Conservation (phyloP, 2,797 vertebrate genomes). For the Acridotheres tristis region DNA sequence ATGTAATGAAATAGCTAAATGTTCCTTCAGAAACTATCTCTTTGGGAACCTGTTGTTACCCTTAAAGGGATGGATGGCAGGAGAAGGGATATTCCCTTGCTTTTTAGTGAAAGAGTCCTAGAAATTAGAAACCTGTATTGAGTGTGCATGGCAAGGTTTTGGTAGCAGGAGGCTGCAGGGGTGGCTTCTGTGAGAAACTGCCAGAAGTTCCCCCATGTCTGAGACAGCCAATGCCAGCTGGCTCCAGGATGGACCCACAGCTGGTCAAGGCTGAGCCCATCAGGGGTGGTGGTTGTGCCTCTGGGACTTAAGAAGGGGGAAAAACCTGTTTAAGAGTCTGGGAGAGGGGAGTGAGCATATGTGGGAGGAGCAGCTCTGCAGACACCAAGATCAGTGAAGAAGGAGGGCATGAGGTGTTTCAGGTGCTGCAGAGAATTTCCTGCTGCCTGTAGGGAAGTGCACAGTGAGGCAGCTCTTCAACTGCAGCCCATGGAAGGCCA, state of each 20-base stretch:
- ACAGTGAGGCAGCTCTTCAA: not conserved
- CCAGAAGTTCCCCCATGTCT: not conserved
- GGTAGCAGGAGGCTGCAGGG: not conserved
- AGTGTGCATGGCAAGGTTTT: not conserved
- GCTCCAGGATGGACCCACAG: rapidly evolving
- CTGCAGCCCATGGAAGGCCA: not conserved
- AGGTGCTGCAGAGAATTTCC: not conserved
- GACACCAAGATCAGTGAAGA: not conserved
- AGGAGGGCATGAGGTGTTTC: not conserved
- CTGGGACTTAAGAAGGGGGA: not conserved
- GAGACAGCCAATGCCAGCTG: rapidly evolving
- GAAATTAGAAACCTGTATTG: not conserved
- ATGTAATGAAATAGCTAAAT: not conserved
- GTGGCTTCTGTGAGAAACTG: not conserved
- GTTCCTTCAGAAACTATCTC: not conserved
- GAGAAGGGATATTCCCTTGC: not conserved
- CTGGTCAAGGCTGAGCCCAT: rapidly evolving
- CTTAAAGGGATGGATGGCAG: not conserved
- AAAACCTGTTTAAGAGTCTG: not conserved
- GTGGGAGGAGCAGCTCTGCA: not conserved
- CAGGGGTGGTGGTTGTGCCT: not conserved
- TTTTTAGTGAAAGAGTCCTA: not conserved
- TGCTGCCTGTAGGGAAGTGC: not conserved
- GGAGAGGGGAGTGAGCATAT: not conserved
- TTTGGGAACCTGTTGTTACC: not conserved